Base-by-base conservation (phyloP, 1,140 invertebrate species). In the Manduca sexta region DNA sequence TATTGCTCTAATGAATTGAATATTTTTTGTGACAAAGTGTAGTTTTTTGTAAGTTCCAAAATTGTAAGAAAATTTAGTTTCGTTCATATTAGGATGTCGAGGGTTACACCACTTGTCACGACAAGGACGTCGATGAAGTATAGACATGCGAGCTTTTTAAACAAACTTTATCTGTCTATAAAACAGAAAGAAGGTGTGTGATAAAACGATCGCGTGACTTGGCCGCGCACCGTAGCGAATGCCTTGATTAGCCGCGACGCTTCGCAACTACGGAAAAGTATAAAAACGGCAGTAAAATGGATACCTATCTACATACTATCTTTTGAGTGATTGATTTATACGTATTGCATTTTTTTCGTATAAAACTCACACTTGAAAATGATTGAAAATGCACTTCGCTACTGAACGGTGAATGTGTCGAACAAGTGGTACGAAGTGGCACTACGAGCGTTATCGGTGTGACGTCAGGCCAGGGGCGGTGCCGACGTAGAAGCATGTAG, bases 401-500 rank as follows among this genome's bases (percentile, higher is more conserved):
- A 8, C 8, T 26, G 8, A 26, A 8, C 8, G 15, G 17, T 35
- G 44, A 52, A 45, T 56, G 40, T 42, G 48, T 49, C 58, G 52
- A 53, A 43, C 52, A 58, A 57, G 52, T 64, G 66, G 75, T 81
- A 76, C 78, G 74, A 76, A 58, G 61, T 64, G 77, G 78, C 76
- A 83, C 78, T 79, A 71, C 69, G 56, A 58, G 56, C 64, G 26
- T 69, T 77, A 74, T 75, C 64, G 71, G 66, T 66, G 69, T 82
- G 71, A 83, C 74, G 79, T 82, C 73, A 80, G 68, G 72, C 67
- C 67, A 67, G 52, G 71, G 71, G 71, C 69, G 77, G 70, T 75
- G 76, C 76, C 79, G 79, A 80, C 72, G 77, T 83, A 79, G 74
- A 81, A 65, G 76, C 72, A 79, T 83, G 77, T 82, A 85, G 82